These are phyloP conservation scores for Sibirionetta formosa DNA, from an alignment of 2,797 vertebrate species.

Conservation along the genomic window DNA sequence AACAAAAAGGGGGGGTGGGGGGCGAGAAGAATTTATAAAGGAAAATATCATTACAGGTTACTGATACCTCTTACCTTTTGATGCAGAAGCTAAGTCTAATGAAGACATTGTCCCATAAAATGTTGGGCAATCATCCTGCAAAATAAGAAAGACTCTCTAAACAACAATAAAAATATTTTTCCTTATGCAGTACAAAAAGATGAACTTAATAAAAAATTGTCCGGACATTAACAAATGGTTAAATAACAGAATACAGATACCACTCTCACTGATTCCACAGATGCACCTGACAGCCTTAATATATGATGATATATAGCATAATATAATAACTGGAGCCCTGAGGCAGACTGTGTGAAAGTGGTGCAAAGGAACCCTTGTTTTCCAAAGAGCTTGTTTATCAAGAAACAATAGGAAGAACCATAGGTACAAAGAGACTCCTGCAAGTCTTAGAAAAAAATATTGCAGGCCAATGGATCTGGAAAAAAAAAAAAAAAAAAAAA, in stretches of 20 bases:
- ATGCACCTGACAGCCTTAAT: not conserved
- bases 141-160: not conserved
- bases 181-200: not conserved
- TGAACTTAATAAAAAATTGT: not conserved
- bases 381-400: not conserved
- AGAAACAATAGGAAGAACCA: not conserved
- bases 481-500: too few relatives aligned
- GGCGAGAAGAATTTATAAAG: not conserved
- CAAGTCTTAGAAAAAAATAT: not conserved
- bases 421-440: not conserved
- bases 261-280: not conserved
- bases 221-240: not conserved
- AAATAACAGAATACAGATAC: not conserved
- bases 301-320: not conserved
- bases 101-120: not conserved
- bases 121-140: not conserved
- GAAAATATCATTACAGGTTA: not conserved
- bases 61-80: not conserved
- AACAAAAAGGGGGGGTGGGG: accelerated
- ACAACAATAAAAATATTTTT: not conserved
- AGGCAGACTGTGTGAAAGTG: not conserved
- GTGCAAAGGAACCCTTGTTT: not conserved
- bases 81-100: not conserved
- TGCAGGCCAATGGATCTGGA: accelerated
- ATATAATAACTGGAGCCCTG: not conserved